phyloP scores from a whole-genome alignment of 2,888 invertebrate genomes.

The Zaprionus obscuricornis region DNA sequence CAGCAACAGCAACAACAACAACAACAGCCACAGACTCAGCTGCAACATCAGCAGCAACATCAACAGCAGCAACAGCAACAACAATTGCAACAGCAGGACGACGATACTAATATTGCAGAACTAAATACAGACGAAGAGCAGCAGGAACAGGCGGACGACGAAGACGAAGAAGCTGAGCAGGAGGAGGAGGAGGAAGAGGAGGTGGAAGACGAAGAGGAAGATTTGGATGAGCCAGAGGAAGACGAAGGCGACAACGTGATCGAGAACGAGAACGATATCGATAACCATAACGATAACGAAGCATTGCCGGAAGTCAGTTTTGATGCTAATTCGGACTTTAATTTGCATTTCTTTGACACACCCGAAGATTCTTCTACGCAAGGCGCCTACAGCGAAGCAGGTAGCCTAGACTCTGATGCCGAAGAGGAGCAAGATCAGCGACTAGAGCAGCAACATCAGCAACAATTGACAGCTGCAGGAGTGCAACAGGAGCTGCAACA shows the following conservation, averaged over 20 bases:
- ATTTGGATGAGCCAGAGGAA: constrained; percentile 10
- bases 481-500: constrained; percentile 47
- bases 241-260: constrained; percentile 11
- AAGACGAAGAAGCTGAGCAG: constrained; percentile 27
- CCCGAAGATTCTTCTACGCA: constrained; percentile 88
- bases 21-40: too few species aligned
- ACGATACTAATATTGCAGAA: constrained; percentile 46
- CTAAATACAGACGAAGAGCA: constrained; percentile 25
- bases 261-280: constrained; percentile 13
- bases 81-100: constrained; percentile 18
- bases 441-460: constrained; percentile 13
- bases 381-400: constrained; percentile 87
- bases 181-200: constrained; percentile 17
- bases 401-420: constrained; percentile 86
- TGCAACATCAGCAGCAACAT: too few species aligned
- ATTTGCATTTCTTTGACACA: constrained; percentile 91
- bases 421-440: constrained; percentile 41
- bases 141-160: constrained; percentile 27
- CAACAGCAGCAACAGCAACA: constrained; percentile 39
- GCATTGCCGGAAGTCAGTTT: constrained; percentile 86
- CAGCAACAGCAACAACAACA: constrained; percentile 36
- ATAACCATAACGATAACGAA: constrained; percentile 49
- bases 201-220: constrained; percentile 29
- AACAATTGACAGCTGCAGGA: constrained; percentile 32
- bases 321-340: constrained; percentile 91